Evolutionary conservation across 2,797 vertebrate genomes (phyloP), one percentile per base, ranked within the genome.

Genomic region (Cirrhinus molitorella): DNA sequence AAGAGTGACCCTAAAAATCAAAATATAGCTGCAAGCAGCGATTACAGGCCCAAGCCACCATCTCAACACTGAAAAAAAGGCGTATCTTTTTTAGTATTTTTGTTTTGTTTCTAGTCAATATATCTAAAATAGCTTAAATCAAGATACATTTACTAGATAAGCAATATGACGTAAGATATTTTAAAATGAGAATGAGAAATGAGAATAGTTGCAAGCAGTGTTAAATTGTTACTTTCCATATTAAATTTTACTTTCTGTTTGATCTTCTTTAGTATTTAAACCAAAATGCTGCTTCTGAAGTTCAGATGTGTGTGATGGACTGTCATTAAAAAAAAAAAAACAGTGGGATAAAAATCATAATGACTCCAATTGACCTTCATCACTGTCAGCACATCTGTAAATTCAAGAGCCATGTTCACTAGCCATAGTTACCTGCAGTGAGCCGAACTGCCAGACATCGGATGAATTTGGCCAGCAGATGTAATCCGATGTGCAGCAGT

Each of bases 391-490:
- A 81, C 77, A 67, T 70, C 66, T 45, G 55, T 19, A 5, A 14
- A 34, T 49, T 66, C 59, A 21, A 1, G 13, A 28, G 11, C 63
- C 17, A 9, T 71, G 34, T 21, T 34, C 40, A n/a, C 51, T 57
- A 57, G 59, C 45, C 43, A 5, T 65, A 28, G 25, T 61, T 14
- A 61, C 14, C 59, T 61, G 59, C 25, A 28, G 25, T n/a, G 49
- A 72, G 23, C 23, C 28, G 19, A 43, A 25, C n/a, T 45, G 17
- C 53, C 79, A 66, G 12, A 43, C 23, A 78, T 85, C 47, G 34
- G 43, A 66, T 82, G 80, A 81, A 65, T 72, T 81, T 45, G 45
- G 23, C 67, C 83, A 83, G 87, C 87, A 68, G 61, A 47, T 79
- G 71, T 21, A 81, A 78, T 88, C 34, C 70, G 57, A 82, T 2